phyloP scores from a whole-genome alignment of 2,797 vertebrate genomes.

The Enteromius radiatus region DNA sequence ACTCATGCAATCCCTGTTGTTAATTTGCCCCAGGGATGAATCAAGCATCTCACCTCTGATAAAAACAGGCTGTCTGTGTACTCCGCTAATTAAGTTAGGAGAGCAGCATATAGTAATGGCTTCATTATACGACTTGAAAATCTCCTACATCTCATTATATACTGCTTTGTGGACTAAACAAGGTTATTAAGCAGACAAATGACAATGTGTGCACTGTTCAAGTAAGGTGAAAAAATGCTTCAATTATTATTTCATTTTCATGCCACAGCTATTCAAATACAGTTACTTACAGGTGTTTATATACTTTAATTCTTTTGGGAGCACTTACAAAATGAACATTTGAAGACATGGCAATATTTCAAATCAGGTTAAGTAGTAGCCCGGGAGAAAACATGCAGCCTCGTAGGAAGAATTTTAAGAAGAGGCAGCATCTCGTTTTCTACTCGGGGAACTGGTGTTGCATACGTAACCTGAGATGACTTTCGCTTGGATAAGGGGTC shows the following conservation, averaged over 20 bases:
- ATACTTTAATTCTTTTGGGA: background rate
- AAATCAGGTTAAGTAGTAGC: background rate
- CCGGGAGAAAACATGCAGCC: background rate
- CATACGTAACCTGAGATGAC: background rate
- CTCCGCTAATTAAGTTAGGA: conserved; percentile 47
- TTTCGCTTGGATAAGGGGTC: background rate
- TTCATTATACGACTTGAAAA: conserved; percentile 59
- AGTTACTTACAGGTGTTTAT: background rate
- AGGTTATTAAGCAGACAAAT: conserved; percentile 54
- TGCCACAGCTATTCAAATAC: conserved; percentile 6
- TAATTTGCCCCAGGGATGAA: conserved; percentile 59
- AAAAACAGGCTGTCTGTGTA: conserved; percentile 47
- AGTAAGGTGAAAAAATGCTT: conserved; percentile 37
- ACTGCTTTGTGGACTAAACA: conserved; percentile 53
- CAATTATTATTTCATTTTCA: conserved; percentile 8
- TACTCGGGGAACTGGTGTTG: background rate
- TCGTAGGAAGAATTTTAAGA: background rate
- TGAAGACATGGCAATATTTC: conserved; percentile 14
- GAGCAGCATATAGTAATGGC: conserved; percentile 44
- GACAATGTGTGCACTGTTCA: conserved; percentile 33
- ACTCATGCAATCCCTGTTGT: conserved; percentile 32
- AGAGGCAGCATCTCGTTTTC: background rate
- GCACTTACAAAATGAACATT: conserved; percentile 12
- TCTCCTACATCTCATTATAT: conserved; percentile 59
- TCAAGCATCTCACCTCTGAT: conserved; percentile 46